phyloP scores from a whole-genome alignment of 2,113 vertebrate species.

The Podarcis muralis region DNA sequence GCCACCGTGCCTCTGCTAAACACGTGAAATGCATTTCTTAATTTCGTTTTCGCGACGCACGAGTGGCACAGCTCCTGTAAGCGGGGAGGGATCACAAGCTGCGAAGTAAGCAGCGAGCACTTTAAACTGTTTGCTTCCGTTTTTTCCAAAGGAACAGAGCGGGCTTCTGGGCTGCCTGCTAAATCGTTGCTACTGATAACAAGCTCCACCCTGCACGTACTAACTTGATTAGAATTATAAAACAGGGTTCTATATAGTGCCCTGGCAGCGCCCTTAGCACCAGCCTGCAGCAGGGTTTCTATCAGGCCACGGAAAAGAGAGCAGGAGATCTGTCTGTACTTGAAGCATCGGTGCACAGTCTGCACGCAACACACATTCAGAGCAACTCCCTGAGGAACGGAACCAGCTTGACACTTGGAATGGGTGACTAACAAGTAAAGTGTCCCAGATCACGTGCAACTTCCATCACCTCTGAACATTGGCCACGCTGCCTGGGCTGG shows the following conservation, averaged over 20 bases:
- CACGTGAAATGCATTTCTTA: not conserved
- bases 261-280: not conserved
- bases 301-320: too few relatives aligned
- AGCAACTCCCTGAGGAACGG: fast-evolving
- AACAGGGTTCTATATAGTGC: not conserved
- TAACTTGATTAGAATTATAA: not conserved
- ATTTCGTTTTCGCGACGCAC: not conserved
- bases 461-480: not conserved
- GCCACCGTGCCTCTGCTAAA: not conserved
- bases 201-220: not conserved
- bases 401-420: too few relatives aligned
- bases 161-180: not conserved
- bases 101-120: not conserved
- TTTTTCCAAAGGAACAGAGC: too few relatives aligned
- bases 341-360: too few relatives aligned
- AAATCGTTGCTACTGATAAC: not conserved
- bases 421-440: not conserved
- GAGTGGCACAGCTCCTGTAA: not conserved
- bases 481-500: not conserved
- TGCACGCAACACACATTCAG: not conserved
- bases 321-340: too few relatives aligned
- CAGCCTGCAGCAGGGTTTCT: not conserved
- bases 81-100: not conserved
- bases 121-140: not conserved
- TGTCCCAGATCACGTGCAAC: not conserved